Evolutionary conservation across 2,797 vertebrate species (phyloP).

Genomic region (Sylvilagus floridanus): DNA sequence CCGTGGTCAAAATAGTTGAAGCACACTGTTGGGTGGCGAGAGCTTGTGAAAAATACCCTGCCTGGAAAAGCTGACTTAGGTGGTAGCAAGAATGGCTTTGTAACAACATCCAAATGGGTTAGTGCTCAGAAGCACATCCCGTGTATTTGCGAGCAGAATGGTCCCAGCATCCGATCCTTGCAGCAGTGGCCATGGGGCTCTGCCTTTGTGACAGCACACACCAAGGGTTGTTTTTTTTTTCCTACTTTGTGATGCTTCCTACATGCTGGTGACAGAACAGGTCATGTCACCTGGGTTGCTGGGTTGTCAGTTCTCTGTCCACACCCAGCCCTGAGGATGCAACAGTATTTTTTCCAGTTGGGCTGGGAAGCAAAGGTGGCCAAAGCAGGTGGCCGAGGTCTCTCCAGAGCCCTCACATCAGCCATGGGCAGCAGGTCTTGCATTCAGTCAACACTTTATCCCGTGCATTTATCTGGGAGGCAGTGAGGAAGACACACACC

Average conservation of each 20-base stretch:
- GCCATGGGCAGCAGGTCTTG: background rate
- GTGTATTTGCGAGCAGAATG: background rate
- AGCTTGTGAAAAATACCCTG: background rate
- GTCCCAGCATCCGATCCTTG: no score
- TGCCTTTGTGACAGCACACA: accelerated
- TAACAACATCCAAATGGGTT: no score
- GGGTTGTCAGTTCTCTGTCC: background rate
- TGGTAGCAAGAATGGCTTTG: background rate
- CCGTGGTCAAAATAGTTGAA: background rate
- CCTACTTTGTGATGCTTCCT: background rate
- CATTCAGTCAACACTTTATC: accelerated
- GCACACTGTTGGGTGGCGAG: background rate
- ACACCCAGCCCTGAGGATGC: background rate
- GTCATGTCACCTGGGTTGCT: accelerated
- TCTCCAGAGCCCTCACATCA: accelerated
- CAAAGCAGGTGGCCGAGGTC: background rate
- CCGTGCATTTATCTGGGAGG: background rate
- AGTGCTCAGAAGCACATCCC: accelerated
- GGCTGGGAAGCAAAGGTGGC: no score
- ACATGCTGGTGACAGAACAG: accelerated
- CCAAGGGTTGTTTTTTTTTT: background rate
- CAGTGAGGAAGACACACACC: background rate
- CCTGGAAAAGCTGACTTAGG: background rate
- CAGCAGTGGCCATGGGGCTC: accelerated
- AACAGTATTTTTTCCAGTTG: no score